phyloP scores from a whole-genome alignment of 2,888 invertebrate genomes.

The Synanthedon myopaeformis region DNA sequence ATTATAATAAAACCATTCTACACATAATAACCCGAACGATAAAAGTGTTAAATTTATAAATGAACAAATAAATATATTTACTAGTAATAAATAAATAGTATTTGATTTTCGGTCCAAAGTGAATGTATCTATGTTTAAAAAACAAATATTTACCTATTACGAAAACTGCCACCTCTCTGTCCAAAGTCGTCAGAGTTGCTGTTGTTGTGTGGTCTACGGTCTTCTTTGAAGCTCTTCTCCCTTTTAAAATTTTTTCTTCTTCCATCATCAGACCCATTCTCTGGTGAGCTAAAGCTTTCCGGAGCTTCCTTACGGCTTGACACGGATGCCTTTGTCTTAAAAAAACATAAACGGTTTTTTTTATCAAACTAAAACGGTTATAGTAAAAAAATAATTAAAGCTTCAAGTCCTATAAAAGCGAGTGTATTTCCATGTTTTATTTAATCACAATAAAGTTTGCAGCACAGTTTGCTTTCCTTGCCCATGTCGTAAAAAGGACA shows the following conservation, averaged over 20 bases:
- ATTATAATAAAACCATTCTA: too few species aligned
- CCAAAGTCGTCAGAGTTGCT: conserved; percentile 37
- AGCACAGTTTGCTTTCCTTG: too few species aligned
- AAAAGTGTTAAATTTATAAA: too few species aligned
- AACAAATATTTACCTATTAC: conserved; percentile 29
- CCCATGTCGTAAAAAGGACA: too few species aligned
- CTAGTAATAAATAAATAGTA: too few species aligned
- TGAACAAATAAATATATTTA: too few species aligned
- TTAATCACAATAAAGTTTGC: too few species aligned
- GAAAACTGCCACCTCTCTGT: conserved; percentile 48
- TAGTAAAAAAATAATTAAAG: not conserved
- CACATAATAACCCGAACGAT: too few species aligned
- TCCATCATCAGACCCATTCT: conserved; percentile 40
- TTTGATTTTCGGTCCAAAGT: too few species aligned
- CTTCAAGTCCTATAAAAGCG: too few species aligned
- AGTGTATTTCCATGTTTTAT: too few species aligned
- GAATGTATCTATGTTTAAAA: too few species aligned
- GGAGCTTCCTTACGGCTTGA: conserved; percentile 50
- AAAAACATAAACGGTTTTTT: not conserved
- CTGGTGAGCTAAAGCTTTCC: conserved; percentile 51
- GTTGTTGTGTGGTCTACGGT: conserved; percentile 33
- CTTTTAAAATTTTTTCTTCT: conserved; percentile 37
- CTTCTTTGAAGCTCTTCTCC: conserved; percentile 59
- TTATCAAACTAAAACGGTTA: not conserved
- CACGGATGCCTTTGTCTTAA: conserved; percentile 38